phyloP scores from a whole-genome alignment of 2,797 vertebrate species.

The Champsocephalus gunnari region DNA sequence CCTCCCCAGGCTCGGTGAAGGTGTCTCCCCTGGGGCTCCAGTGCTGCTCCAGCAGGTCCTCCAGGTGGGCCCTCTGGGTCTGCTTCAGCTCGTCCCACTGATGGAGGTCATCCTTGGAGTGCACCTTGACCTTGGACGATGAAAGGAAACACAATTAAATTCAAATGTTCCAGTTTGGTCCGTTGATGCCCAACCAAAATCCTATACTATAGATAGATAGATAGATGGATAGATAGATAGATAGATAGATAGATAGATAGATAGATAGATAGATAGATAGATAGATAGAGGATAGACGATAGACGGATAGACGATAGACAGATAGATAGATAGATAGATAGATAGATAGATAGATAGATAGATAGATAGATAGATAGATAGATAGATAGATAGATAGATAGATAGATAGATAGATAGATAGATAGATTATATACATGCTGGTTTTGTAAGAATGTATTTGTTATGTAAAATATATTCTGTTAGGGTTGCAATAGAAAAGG shows the following conservation, averaged over 20 bases:
- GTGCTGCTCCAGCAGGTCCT: constrained; percentile 79
- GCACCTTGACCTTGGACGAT: constrained; percentile 67
- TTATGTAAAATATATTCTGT: no score
- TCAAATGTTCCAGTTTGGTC: constrained; percentile 5
- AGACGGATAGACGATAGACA: no score
- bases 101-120: constrained; percentile 84
- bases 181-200: neutral
- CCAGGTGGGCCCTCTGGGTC: constrained; percentile 80
- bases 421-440: neutral
- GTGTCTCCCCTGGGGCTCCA: constrained; percentile 78
- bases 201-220: no score
- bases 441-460: neutral
- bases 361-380: no score
- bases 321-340: no score
- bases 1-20: constrained; percentile 63
- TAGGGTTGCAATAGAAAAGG: neutral
- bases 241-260: no score
- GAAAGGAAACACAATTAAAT: neutral
- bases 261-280: no score
- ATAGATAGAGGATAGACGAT: no score
- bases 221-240: no score
- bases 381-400: no score
- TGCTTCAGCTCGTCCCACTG: constrained; percentile 84
- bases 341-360: no score
- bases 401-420: no score